A percentile compares a stretch with the other conserved stretches of the same genome.
Conservation (phyloP, 2,888 invertebrate species). For the Luffia ferchaultella region DNA sequence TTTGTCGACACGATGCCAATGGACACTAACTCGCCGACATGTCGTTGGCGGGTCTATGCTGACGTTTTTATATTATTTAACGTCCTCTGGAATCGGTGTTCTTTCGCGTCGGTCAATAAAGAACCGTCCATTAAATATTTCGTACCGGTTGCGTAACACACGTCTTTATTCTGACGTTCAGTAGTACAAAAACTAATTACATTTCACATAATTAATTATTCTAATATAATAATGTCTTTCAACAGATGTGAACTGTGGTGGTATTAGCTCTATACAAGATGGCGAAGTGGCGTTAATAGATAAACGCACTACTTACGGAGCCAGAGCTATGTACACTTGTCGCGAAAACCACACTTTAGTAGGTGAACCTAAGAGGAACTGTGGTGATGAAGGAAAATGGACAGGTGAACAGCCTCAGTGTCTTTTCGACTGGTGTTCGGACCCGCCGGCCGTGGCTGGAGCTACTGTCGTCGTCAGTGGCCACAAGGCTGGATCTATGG, state of each 20-base stretch:
- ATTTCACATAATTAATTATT: too few species aligned
- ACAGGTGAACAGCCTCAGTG: slow-evolving; percentile 81
- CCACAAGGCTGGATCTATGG: slow-evolving; percentile 80
- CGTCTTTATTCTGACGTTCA: too few species aligned
- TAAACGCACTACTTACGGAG: slow-evolving; percentile 80
- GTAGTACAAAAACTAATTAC: too few species aligned
- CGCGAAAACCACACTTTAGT: slow-evolving; percentile 86
- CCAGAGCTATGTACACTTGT: slow-evolving; percentile 79
- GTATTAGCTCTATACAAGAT: slow-evolving; percentile 72
- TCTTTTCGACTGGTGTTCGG: slow-evolving; percentile 88
- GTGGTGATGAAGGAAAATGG: slow-evolving; percentile 79
- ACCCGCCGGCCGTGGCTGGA: slow-evolving; percentile 80
- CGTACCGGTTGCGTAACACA: too few species aligned
- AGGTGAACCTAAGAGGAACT: slow-evolving; percentile 75
- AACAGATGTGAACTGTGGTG: slow-evolving; percentile 85
- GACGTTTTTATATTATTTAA: too few species aligned
- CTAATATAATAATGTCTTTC: slow-evolving; percentile 8
- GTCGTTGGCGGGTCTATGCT: too few species aligned
- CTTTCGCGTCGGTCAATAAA: too few species aligned
- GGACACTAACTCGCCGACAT: too few species aligned
- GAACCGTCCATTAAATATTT: too few species aligned
- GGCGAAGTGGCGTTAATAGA: slow-evolving; percentile 74
- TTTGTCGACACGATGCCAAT: too few species aligned
- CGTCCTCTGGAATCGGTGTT: too few species aligned
- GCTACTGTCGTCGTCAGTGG: slow-evolving; percentile 76